Evolutionary conservation across 2,113 vertebrate genomes (phyloP).

Genomic region (Coturnix japonica): DNA sequence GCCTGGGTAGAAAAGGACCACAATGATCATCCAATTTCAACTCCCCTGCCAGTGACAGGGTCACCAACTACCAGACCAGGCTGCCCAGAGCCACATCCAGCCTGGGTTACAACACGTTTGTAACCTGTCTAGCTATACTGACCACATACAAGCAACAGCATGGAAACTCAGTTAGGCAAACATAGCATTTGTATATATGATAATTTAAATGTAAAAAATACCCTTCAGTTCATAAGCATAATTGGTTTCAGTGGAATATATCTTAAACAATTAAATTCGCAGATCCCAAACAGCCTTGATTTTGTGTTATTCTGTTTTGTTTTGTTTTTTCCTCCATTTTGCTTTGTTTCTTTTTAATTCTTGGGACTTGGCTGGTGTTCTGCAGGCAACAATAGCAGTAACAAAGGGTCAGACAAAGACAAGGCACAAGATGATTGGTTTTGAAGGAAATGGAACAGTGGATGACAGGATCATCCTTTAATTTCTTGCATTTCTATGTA

Average conservation of each 20-base stretch:
- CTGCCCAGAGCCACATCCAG: too few relatives aligned
- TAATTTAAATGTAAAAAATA: background rate
- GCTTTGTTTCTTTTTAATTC: background rate
- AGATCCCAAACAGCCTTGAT: background rate
- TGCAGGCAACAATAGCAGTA: rapidly evolving
- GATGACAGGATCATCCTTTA: background rate
- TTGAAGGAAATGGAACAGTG: background rate
- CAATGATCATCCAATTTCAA: too few relatives aligned
- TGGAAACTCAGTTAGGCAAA: rapidly evolving
- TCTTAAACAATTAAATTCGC: background rate
- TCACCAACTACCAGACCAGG: too few relatives aligned
- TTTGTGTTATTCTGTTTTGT: background rate
- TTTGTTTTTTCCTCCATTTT: too few relatives aligned
- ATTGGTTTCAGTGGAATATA: background rate
- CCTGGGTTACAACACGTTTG: background rate
- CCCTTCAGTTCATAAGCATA: background rate
- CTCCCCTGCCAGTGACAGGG: too few relatives aligned
- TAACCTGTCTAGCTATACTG: background rate
- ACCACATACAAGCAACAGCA: background rate
- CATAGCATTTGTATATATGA: background rate
- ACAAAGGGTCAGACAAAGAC: background rate
- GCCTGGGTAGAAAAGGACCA: too few relatives aligned
- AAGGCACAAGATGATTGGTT: background rate
- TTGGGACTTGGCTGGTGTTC: background rate
- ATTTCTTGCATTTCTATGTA: slow-evolving; percentile 8